phyloP scores from a whole-genome alignment of 2,797 vertebrate species.

The Acipenser oxyrinchus region DNA sequence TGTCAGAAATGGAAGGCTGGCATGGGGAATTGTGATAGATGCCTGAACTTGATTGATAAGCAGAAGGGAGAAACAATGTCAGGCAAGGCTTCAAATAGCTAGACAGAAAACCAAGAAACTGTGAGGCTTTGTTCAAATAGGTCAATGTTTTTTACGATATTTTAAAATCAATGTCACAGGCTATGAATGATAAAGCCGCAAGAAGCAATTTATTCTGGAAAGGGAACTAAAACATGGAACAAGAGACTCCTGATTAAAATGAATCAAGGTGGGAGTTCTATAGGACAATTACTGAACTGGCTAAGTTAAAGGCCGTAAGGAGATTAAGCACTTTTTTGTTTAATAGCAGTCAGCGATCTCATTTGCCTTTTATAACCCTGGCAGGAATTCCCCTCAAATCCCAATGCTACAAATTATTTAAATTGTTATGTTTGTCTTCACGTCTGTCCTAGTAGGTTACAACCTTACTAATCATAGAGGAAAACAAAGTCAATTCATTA shows the following conservation, averaged over 20 bases:
- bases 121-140: slow-evolving; percentile 1
- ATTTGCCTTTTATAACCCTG: neutral
- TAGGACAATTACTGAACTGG: neutral
- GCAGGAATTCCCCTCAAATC: slow-evolving; percentile 1
- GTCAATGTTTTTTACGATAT: neutral
- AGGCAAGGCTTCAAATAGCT: slow-evolving; percentile 15
- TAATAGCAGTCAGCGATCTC: neutral
- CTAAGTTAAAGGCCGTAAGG: slow-evolving; percentile 1
- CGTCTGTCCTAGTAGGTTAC: slow-evolving; percentile 16
- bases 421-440: slow-evolving; percentile 14
- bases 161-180: neutral
- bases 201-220: neutral
- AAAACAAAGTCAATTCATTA: slow-evolving; percentile 4
- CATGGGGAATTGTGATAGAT: neutral
- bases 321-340: neutral
- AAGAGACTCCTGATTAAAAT: neutral
- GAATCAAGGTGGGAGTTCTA: neutral
- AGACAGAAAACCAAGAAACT: slow-evolving; percentile 4
- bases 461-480: slow-evolving; percentile 13
- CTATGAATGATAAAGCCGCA: neutral
- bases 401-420: slow-evolving; percentile 3
- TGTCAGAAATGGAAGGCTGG: slow-evolving; percentile 7
- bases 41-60: slow-evolving; percentile 24
- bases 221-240: neutral
- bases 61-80: neutral